phyloP scores from a whole-genome alignment of 2,797 vertebrate species.

The Alosa sapidissima region DNA sequence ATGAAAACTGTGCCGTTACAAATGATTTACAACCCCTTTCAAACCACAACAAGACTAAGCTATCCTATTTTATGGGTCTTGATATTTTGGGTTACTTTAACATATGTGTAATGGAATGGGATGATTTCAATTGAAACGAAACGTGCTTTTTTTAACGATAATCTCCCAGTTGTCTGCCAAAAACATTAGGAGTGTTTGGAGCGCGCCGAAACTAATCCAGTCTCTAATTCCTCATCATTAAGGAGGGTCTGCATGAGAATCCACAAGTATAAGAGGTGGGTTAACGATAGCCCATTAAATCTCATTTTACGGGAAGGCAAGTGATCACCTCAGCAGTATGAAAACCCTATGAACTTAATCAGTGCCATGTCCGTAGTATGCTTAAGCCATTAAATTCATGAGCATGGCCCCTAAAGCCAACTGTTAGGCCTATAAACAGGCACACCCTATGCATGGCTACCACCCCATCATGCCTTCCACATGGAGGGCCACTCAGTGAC shows the following conservation, averaged over 20 bases:
- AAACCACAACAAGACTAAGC: not conserved
- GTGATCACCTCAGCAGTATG: not conserved
- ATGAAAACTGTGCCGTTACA: not conserved
- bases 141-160: not conserved
- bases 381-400: slow-evolving; percentile 16
- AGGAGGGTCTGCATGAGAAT: not conserved
- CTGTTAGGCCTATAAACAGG: not conserved
- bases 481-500: not conserved
- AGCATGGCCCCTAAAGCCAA: not conserved
- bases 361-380: not conserved
- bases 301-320: slow-evolving; percentile 19
- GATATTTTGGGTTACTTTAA: not conserved
- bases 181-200: not conserved
- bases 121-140: not conserved
- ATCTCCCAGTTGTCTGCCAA: not conserved
- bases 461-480: not conserved
- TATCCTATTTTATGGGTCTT: not conserved
- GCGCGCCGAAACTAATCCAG: not conserved
- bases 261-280: slow-evolving; percentile 3
- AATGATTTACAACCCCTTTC: not conserved
- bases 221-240: slow-evolving; percentile 15
- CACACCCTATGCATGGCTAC: not conserved
- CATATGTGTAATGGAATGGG: not conserved
- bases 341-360: slow-evolving; percentile 20
- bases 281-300: slow-evolving; percentile 20